Evolutionary conservation across 2,113 vertebrate species (phyloP), one percentile per base, ranked within the genome.

Genomic region (Ptychochromis oligacanthus): DNA sequence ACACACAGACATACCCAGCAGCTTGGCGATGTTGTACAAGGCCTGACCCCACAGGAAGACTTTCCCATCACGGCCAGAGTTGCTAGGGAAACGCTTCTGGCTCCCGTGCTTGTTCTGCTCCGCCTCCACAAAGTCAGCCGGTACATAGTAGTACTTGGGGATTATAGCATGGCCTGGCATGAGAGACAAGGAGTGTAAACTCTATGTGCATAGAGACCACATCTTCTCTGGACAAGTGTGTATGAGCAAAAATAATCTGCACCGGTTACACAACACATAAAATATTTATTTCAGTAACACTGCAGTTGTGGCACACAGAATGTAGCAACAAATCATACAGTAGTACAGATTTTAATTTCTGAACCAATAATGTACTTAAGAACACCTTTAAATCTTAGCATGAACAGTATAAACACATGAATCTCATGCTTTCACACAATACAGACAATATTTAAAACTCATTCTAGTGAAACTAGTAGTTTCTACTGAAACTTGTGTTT

Each of bases 1-100:
- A 52, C 10, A 59, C n/a, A 31, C 20, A 79, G 20, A 90, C 97
- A 94, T 95, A 99, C 98, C 97, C 59, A 99, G 95, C 60, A 99
- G 96, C 89, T 96, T 97, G 76, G 98, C 97, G 31, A 99, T 99
- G 95, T 97, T 93, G 92, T 96, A 98, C 74, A 99, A 85, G 2
- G 98, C 97, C 91, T 99, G 98, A 61, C 98, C 98, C 97, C 97
- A 99, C 49, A 99, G 95, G 93, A 99, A 99, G 18, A 99, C 76
- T 87, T 95, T 97, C 38, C 98, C 98, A 11, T 99, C 98, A 0
- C 96, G 95, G 20, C 98, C 98, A 3, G 58, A 96, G 95, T 98
- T 99, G 87, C 97, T 99, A 20, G 98, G 97, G 94, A 98, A 99
- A 57, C 98, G 96, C 88, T 97, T 96, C 93, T 99, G 98, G 93